These are phyloP conservation scores for Rattus rattus DNA, from an alignment of 2,113 vertebrate genomes.

Conservation along the genomic window DNA sequence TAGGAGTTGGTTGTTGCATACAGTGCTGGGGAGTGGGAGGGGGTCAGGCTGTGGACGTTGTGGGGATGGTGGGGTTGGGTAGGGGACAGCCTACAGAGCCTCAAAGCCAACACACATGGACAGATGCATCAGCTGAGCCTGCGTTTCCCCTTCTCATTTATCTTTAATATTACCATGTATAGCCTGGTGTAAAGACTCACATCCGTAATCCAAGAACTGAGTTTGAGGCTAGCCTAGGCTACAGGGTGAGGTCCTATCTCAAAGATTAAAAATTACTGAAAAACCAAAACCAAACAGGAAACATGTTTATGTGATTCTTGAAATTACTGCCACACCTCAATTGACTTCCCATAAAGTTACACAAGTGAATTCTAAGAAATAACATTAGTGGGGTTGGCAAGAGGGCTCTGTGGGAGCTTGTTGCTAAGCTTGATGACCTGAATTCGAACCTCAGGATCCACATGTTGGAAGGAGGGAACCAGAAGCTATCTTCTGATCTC, in stretches of 20 bases:
- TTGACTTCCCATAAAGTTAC: background rate
- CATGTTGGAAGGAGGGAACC: background rate
- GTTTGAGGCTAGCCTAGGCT: background rate
- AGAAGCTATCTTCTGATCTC: background rate
- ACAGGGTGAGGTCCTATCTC: background rate
- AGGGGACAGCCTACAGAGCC: background rate
- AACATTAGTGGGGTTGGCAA: background rate
- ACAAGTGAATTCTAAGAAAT: background rate
- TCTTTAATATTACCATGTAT: background rate
- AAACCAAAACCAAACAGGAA: background rate
- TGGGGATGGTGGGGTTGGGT: background rate
- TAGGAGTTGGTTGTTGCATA: background rate
- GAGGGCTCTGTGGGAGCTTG: background rate
- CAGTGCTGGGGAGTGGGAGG: background rate
- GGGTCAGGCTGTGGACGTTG: background rate
- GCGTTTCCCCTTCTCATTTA: background rate
- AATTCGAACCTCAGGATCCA: background rate
- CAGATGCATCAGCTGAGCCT: background rate
- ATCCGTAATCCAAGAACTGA: background rate
- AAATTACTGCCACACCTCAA: background rate
- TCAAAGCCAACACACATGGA: background rate
- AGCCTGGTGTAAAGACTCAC: background rate
- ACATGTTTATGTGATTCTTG: background rate
- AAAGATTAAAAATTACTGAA: background rate
- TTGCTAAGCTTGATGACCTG: no score